Evolutionary conservation across 2,888 invertebrate species (phyloP).

Genomic region (Amiota mariae): DNA sequence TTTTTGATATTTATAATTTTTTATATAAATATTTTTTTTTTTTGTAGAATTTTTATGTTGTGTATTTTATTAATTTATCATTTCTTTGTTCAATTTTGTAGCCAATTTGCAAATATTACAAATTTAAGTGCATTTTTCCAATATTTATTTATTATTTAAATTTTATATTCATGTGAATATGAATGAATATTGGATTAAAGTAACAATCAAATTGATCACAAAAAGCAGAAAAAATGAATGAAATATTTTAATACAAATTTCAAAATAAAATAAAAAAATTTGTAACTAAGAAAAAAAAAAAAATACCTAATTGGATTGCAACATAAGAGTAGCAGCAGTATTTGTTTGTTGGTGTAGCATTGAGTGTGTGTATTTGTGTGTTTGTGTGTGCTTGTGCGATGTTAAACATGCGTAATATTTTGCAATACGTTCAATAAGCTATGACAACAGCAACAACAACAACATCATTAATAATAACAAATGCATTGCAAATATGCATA

Average conservation of each 20-base stretch:
- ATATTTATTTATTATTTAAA: conserved; percentile 67
- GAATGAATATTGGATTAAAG: conserved; percentile 18
- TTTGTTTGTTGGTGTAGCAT: too few relatives aligned
- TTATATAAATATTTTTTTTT: conserved; percentile 18
- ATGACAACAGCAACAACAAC: not conserved
- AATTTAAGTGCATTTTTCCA: conserved; percentile 56
- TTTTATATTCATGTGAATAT: conserved; percentile 47
- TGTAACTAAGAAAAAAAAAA: not conserved
- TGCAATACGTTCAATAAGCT: conserved; percentile 15
- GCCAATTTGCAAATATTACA: conserved; percentile 57
- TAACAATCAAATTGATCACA: conserved; percentile 4
- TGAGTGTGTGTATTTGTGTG: too few relatives aligned
- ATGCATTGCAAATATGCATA: not conserved
- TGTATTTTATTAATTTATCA: conserved; percentile 45
- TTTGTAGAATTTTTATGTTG: not conserved
- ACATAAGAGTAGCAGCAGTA: too few relatives aligned
- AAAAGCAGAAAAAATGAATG: not conserved
- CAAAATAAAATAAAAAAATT: not conserved
- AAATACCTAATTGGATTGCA: conserved; percentile 1
- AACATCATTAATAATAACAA: not conserved
- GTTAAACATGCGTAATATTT: not conserved
- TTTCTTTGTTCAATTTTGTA: conserved; percentile 54
- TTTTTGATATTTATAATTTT: conserved; percentile 51
- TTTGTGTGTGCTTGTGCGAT: too few relatives aligned
- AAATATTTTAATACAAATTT: not conserved